Conservation (phyloP, 2,888 invertebrate genomes). For the Agrilus mali region DNA sequence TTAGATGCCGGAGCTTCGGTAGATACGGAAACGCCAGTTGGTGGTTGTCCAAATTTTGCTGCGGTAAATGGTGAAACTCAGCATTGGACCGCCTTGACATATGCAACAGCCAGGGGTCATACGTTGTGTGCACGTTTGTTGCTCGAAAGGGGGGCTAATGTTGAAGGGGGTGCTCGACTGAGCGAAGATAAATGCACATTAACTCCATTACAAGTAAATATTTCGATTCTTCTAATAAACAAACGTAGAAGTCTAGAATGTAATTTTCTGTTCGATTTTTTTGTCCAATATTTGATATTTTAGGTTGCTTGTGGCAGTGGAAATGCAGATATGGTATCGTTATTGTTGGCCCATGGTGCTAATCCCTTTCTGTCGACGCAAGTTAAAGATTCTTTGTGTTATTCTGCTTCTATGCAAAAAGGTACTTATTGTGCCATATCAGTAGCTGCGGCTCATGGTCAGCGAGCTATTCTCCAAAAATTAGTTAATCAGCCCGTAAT, state of each 20-base stretch:
- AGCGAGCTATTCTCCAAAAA: conserved; percentile 65
- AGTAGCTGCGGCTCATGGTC: conserved; percentile 81
- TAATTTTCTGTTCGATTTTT: not conserved
- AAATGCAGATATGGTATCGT: conserved; percentile 64
- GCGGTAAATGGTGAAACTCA: conserved; percentile 54
- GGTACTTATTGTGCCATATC: conserved; percentile 83
- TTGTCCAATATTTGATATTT: conserved; percentile 1
- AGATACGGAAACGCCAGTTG: conserved; percentile 65
- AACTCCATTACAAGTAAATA: conserved; percentile 66
- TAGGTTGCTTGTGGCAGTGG: conserved; percentile 71
- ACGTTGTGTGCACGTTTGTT: conserved; percentile 44
- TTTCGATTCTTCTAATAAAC: too few species aligned
- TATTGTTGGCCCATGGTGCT: conserved; percentile 72
- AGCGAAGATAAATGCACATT: conserved; percentile 78
- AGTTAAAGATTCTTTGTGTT: conserved; percentile 71
- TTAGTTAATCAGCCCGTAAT: conserved; percentile 59
- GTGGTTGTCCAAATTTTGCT: conserved; percentile 33
- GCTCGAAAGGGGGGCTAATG: conserved; percentile 67
- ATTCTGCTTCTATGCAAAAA: conserved; percentile 73
- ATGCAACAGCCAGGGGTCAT: conserved; percentile 55
- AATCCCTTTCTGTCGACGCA: conserved; percentile 80
- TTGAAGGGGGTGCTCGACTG: conserved; percentile 73
- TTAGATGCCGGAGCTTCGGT: conserved; percentile 69
- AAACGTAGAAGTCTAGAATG: too few species aligned
- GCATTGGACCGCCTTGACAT: conserved; percentile 82